Evolutionary conservation across 2,888 invertebrate species (phyloP), one percentile per base, ranked within the genome.

Genomic region (Apotomis betuletana): DNA sequence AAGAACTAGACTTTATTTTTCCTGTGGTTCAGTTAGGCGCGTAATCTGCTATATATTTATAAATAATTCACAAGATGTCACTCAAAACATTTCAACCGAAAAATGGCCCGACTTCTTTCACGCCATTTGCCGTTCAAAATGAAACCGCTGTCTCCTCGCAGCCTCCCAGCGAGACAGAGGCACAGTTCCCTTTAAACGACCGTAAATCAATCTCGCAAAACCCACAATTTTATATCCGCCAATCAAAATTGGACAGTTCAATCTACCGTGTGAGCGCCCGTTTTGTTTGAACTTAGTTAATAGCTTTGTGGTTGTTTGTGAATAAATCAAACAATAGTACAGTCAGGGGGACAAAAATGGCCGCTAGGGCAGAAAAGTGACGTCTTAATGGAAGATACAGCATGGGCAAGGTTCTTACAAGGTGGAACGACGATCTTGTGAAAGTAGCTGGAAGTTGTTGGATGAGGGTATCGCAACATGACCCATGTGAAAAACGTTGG

Each of bases 141-240:
- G 10, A 36, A 62, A 51, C 51, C 46, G 58, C 59, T 59, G 59
- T 59, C 59, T 44, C 59, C 27, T 27, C 27, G 27, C 27, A 27
- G 27, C 2, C 27, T 27, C 27, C 27, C 27, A 27, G 27, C 27
- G 41, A 41, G 41, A 2, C 6, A 41, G 41, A 41, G 10, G 12
- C 3, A 27, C 27, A 27, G 27, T 27, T 27, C 27, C 38, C 6
- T 58, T 38, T n/a, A 38, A 38, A 5, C 62, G n/a, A 58, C 49
- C 51, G 57, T 51, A 52, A 69, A 69, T 49, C 69, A 63, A 69
- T 63, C 41, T 27, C 13, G 55, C n/a, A 49, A 59, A 58, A n/a
- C 12, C 62, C 62, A 63, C 68, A 46, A 69, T 69, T 63, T 63
- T 63, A 69, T 63, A 57, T 44, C 63, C 51, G 46, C 70, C 59